Evolutionary conservation across 1,140 invertebrate species (phyloP), one percentile per base, ranked within the genome.

Genomic region (Spodoptera litura): DNA sequence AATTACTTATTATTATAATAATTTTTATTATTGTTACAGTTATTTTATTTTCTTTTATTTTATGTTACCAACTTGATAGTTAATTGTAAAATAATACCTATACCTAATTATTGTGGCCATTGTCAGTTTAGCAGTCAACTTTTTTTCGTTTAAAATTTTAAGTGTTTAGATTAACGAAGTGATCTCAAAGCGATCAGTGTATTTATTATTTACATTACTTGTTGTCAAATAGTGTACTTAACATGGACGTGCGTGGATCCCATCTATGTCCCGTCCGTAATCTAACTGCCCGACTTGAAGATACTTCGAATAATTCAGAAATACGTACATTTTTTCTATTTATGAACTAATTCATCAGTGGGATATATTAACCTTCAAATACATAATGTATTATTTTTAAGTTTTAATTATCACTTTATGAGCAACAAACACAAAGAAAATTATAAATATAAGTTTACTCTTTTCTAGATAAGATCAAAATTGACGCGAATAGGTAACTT

Each of bases 141-240:
- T 86, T 87, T 31, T 88, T 81, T 81, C 58, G 84, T 91, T 89
- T 89, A 87, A 89, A 91, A 88, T 84, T 86, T 84, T 91, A 90
- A 86, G 78, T 87, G 81, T 93, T 82, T 91, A 92, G 91, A 88
- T 81, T 92, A 90, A 92, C 83, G 56, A 87, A 88, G 81, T 88
- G 92, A 93, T 93, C 92, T 93, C 92, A 93, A 90, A 87, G 88
- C 87, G 92, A 93, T 93, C 92, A 93, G 86, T 92, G 91, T 93
- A 91, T 93, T 93, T 90, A 91, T 93, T 91, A 85, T 89, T 91
- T 91, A 89, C 88, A 83, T 78, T 84, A 83, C 83, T 88, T 88
- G 85, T 91, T 91, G 87, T 93, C 87, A 89, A 56, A 90, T 92
- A 89, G 88, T 84, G 89, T 92, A 92, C 90, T 93, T 91, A 91